Base-by-base conservation (phyloP, 1,140 invertebrate genomes). In the Nymphalis io region DNA sequence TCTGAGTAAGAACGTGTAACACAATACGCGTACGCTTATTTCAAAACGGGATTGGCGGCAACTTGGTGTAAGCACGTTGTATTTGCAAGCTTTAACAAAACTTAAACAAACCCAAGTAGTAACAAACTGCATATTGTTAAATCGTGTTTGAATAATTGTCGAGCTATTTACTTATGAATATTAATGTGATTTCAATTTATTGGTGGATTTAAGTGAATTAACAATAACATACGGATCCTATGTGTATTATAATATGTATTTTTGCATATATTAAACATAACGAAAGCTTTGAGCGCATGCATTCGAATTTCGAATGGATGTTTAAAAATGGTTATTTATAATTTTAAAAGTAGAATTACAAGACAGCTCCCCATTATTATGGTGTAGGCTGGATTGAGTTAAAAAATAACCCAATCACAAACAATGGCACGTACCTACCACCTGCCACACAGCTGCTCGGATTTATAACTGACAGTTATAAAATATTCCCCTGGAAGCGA, bases 361-460 rank as follows among this genome's bases (percentile, higher is more conserved):
- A 40, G 6, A 27, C 55, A 46, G 16, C 63, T 66, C 63, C 69
- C 69, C 63, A 55, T 42, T 48, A 60, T 65, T 71, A 55, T 8
- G 51, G 57, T 18, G 58, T 42, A 39, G 13, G 44, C 16, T 70
- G 68, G 33, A 63, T 63, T 60, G 44, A 71, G 69, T 71, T 72
- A 77, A 82, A 80, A 86, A 79, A 81, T 76, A 73, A 72, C 62
- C 76, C 72, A 81, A 84, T 83, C 75, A 72, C 78, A 83, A 83
- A 80, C 78, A 72, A 65, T 60, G 78, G 84, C 87, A 89, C 88
- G 84, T 75, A 81, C 81, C 75, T 59, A 61, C 75, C 88, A 90
- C 87, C 87, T 90, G 88, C 80, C 74, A 53, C 73, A 76, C 88
- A 90, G 85, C 84, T 90, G 88, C 73, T 72, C 70, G 75, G 82